phyloP scores from a whole-genome alignment of 2,797 vertebrate genomes.

The Ciconia nigra region DNA sequence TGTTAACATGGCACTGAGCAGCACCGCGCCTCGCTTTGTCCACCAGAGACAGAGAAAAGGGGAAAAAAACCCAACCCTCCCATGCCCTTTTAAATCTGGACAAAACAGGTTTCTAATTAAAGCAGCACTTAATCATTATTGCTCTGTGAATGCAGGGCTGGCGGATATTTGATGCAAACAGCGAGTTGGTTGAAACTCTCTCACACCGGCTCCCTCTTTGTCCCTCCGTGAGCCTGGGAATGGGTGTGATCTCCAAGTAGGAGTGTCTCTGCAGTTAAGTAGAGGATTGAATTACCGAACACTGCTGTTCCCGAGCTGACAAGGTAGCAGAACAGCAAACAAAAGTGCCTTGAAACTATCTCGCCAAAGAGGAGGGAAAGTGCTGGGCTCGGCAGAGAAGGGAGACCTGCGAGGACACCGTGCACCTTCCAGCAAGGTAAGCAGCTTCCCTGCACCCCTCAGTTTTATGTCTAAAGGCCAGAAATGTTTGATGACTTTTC shows the following conservation, averaged over 20 bases:
- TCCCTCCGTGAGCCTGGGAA: conserved; percentile 29
- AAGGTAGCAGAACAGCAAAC: conserved; percentile 45
- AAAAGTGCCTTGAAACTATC: not conserved
- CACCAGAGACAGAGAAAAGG: not conserved
- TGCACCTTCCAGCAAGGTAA: not conserved
- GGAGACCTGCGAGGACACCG: not conserved
- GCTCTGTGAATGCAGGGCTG: not conserved
- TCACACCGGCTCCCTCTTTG: not conserved
- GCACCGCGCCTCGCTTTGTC: not conserved
- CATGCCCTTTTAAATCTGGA: not conserved
- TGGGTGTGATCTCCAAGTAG: conserved; percentile 63
- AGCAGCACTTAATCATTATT: not conserved
- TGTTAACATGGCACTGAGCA: accelerated
- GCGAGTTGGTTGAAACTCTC: conserved; percentile 11
- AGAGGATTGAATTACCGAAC: conserved; percentile 63
- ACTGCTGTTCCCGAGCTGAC: conserved; percentile 41
- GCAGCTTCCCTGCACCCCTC: not conserved
- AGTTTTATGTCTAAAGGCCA: not conserved
- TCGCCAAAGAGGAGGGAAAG: not conserved
- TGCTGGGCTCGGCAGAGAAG: not conserved
- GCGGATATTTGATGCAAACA: not conserved
- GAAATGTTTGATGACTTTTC: not conserved
- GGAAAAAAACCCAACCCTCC: not conserved
- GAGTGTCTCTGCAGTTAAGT: conserved; percentile 55
- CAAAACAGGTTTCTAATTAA: not conserved